Conservation (phyloP, 1,140 invertebrate species). For the Mya arenaria region DNA sequence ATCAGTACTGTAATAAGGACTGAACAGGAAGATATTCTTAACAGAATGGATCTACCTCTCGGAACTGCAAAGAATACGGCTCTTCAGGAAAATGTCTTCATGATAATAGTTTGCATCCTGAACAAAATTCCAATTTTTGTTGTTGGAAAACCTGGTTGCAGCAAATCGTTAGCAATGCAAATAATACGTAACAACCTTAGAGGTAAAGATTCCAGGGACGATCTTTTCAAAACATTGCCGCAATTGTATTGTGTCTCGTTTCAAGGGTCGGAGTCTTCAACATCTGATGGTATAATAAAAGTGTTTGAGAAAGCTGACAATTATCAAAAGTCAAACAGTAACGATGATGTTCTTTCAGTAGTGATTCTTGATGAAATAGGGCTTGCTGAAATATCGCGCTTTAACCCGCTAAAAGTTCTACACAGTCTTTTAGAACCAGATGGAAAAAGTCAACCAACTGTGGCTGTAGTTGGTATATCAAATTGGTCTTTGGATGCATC, state of each 20-base stretch:
- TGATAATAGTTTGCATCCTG: conserved; percentile 74
- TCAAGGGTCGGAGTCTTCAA: conserved; percentile 67
- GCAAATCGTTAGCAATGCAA: conserved; percentile 73
- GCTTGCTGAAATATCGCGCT: conserved; percentile 63
- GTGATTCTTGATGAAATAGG: conserved; percentile 72
- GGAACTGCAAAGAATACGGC: conserved; percentile 66
- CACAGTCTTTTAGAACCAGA: conserved; percentile 64
- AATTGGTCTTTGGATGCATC: conserved; percentile 74
- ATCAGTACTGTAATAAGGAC: conserved; percentile 37
- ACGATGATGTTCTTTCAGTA: conserved; percentile 62
- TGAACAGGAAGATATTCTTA: conserved; percentile 55
- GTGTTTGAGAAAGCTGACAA: conserved; percentile 64
- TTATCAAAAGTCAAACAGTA: conserved; percentile 57
- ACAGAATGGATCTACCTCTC: conserved; percentile 53
- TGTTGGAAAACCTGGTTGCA: conserved; percentile 75
- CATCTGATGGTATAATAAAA: conserved; percentile 65
- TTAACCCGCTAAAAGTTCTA: conserved; percentile 62
- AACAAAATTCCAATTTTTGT: conserved; percentile 72
- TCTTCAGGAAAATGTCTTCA: conserved; percentile 73
- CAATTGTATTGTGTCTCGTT: conserved; percentile 66
- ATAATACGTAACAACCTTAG: conserved; percentile 68
- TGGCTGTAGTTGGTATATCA: conserved; percentile 72
- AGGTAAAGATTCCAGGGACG: conserved; percentile 62
- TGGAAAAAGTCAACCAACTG: conserved; percentile 50
- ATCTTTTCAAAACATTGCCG: conserved; percentile 67